phyloP scores from a whole-genome alignment of 2,888 invertebrate species.

The Xanthia icteritia region DNA sequence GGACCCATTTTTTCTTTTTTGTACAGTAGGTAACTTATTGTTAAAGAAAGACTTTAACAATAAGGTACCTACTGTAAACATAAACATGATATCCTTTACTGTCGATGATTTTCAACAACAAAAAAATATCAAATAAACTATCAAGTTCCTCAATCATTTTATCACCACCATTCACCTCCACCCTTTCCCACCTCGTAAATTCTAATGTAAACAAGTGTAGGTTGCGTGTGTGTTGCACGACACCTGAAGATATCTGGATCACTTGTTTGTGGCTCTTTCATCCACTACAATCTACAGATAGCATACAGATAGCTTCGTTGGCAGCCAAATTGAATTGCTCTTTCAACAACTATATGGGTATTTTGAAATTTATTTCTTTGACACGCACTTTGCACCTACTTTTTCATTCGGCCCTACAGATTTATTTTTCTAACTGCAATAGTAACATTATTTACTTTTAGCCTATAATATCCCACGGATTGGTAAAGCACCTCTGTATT shows the following conservation, averaged over 20 bases:
- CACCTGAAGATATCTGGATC: constrained; percentile 80
- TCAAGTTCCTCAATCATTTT: not conserved
- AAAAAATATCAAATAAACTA: too few relatives aligned
- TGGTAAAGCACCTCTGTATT: too few relatives aligned
- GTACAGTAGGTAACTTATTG: too few relatives aligned
- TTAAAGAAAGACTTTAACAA: too few relatives aligned
- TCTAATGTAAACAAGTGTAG: constrained; percentile 56
- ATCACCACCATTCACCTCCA: not conserved
- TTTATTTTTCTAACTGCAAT: not conserved
- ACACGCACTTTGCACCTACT: not conserved
- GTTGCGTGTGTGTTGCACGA: constrained; percentile 70
- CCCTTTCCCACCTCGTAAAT: constrained; percentile 35
- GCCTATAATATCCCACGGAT: not conserved
- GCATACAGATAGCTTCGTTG: constrained; percentile 82
- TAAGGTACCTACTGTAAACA: not conserved
- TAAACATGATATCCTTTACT: not conserved
- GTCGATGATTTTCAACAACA: not conserved
- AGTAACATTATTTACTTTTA: not conserved
- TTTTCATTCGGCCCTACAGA: not conserved
- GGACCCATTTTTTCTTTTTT: not conserved
- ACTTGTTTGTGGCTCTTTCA: constrained; percentile 79
- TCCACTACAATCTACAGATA: constrained; percentile 73
- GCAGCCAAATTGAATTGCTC: constrained; percentile 77
- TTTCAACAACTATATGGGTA: constrained; percentile 38
- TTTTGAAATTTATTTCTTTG: not conserved